phyloP scores from a whole-genome alignment of 2,113 vertebrate species.

The Martes martes region DNA sequence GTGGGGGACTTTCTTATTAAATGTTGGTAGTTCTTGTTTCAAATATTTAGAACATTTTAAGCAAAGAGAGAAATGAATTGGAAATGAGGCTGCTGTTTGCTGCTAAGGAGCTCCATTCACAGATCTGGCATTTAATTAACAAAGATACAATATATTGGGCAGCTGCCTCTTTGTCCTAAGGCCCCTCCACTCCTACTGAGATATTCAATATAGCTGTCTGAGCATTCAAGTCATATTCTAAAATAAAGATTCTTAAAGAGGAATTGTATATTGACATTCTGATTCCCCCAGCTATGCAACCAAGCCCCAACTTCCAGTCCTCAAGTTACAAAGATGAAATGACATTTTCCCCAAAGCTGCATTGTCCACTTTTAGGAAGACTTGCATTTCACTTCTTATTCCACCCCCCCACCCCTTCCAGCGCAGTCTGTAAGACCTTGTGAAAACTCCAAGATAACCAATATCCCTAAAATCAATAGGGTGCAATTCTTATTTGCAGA shows the following conservation, averaged over 20 bases:
- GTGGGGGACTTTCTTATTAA: not conserved
- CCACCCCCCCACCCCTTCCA: too few species aligned
- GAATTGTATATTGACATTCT: not conserved
- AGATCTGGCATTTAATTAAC: constrained; percentile 20
- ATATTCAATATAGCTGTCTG: not conserved
- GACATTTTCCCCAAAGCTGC: not conserved
- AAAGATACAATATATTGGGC: not conserved
- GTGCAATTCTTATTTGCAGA: constrained; percentile 20
- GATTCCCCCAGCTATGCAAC: not conserved
- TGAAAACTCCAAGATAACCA: not conserved
- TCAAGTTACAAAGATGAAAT: not conserved
- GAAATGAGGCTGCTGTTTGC: constrained; percentile 9
- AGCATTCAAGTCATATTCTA: not conserved
- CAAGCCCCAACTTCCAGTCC: not conserved
- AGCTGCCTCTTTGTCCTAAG: not conserved
- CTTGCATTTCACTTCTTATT: constrained; percentile 13
- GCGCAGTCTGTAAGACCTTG: not conserved
- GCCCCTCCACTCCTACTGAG: not conserved
- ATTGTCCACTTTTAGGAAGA: not conserved
- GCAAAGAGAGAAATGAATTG: constrained; percentile 46
- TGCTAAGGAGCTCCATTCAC: not conserved
- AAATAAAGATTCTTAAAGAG: not conserved
- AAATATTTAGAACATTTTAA: constrained; percentile 41
- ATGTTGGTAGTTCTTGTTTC: constrained; percentile 10
- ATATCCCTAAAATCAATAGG: not conserved